phyloP scores from a whole-genome alignment of 92 coral and sea anemone genomes.

The Paramuricea clavata region DNA sequence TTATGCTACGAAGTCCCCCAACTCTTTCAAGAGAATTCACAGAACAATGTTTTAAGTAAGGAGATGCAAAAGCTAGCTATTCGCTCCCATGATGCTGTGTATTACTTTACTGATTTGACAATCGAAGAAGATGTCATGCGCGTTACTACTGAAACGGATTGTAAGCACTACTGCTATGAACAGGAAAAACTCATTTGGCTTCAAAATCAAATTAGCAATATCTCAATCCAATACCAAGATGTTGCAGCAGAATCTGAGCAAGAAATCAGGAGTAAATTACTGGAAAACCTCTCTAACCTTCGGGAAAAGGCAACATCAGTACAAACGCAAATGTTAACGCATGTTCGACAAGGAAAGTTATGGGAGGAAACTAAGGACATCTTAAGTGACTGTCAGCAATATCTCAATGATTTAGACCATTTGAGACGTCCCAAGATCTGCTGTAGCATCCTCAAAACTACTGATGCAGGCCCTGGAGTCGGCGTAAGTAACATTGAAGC shows the following conservation, averaged over 20 bases:
- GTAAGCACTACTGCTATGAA: slow-evolving; percentile 59
- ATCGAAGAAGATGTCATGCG: slow-evolving; percentile 50
- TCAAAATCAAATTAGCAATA: slow-evolving; percentile 56
- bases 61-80: slow-evolving; percentile 55
- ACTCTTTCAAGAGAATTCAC: too few relatives aligned
- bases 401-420: slow-evolving; percentile 32
- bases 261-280: not conserved
- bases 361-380: slow-evolving; percentile 56
- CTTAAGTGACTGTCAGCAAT: slow-evolving; percentile 47
- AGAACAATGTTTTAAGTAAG: not conserved
- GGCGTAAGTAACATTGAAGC: slow-evolving; percentile 58
- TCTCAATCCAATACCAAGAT: slow-evolving; percentile 29
- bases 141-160: slow-evolving; percentile 57
- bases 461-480: slow-evolving; percentile 63
- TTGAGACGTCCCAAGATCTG: slow-evolving; percentile 32
- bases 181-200: slow-evolving; percentile 62
- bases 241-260: slow-evolving; percentile 42
- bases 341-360: slow-evolving; percentile 46
- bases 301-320: not conserved
- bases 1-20: too few relatives aligned
- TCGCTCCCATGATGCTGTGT: slow-evolving; percentile 53
- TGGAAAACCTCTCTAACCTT: not conserved
- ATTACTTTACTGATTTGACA: slow-evolving; percentile 57
- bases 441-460: slow-evolving; percentile 65
- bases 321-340: slow-evolving; percentile 33